Base-by-base conservation (phyloP, 2,797 vertebrate genomes). In the Eremophila alpestris region DNA sequence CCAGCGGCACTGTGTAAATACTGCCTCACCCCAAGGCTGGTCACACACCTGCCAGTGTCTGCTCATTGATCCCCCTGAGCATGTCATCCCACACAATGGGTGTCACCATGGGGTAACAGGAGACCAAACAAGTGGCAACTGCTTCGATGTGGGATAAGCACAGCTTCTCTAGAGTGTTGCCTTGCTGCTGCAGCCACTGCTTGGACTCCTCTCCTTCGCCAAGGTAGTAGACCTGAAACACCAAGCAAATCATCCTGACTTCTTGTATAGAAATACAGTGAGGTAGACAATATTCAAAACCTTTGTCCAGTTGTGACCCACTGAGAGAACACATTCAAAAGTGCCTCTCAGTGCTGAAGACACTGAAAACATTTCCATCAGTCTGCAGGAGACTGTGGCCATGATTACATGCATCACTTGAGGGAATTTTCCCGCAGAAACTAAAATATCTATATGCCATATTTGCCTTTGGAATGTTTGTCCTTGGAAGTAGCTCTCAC, bases 1-100 rank as follows among this genome's bases (percentile, higher is more conserved):
- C 43, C 17, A 8, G 19, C 68, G 34, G 11, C 45, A 30, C 30
- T 4, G 34, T 7, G 12, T 48, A n/a, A 81, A 48, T 7, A n/a
- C 16, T 2, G 68, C 58, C 45, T 71, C 38, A 24, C 6, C 21
- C 76, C 43, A 8, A 11, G 8, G 4, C 1, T 17, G 64, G 4
- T 65, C 83, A 96, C 94, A 92, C 51, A 99, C 99, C 99, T 98
- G 98, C 97, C 56, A 99, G 95, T 1, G 97, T 97, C 55, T 98
- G 97, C 60, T 96, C 96, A n/a, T 97, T 98, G 86, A 99, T 98
- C 45, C 90, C 97, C 81, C 99, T 98, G 81, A 99, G 98, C 99
- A 99, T 99, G 93, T 99, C 99, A 16, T 99, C 99, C 99, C 99
- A 99, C 97, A 99, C 98, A 17, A 99, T 96, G 59, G 99, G 96